These are phyloP conservation scores for Pseudochirops cupreus DNA, from an alignment of 2,797 vertebrate species.

Conservation along the genomic window DNA sequence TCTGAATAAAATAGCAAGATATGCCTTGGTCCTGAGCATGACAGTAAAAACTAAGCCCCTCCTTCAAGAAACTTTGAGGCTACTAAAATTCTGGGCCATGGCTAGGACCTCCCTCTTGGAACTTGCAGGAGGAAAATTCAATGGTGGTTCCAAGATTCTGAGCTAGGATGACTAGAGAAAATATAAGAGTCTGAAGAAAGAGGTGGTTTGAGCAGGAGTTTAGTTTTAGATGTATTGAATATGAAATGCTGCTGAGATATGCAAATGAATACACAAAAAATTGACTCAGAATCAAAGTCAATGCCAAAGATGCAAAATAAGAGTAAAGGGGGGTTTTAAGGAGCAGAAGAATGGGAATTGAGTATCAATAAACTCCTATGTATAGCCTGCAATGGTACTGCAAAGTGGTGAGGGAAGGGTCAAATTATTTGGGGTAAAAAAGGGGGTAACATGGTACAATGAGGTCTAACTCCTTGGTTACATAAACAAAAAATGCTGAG, in stretches of 20 bases:
- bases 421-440: neutral
- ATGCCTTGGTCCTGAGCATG: neutral
- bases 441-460: neutral
- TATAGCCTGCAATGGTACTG: neutral
- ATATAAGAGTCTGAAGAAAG: neutral
- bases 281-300: neutral
- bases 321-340: neutral
- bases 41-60: neutral
- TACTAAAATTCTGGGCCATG: neutral
- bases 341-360: neutral
- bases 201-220: neutral
- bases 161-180: neutral
- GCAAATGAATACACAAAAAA: neutral
- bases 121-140: neutral
- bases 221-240: neutral
- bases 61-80: neutral
- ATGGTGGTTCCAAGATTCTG: neutral
- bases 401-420: neutral
- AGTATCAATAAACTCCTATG: neutral
- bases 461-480: neutral
- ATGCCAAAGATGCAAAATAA: neutral
- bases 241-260: neutral
- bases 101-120: neutral
- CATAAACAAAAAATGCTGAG: neutral
- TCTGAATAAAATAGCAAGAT: neutral